Conservation (phyloP, 2,113 vertebrate species). For the Falco punctatus region DNA sequence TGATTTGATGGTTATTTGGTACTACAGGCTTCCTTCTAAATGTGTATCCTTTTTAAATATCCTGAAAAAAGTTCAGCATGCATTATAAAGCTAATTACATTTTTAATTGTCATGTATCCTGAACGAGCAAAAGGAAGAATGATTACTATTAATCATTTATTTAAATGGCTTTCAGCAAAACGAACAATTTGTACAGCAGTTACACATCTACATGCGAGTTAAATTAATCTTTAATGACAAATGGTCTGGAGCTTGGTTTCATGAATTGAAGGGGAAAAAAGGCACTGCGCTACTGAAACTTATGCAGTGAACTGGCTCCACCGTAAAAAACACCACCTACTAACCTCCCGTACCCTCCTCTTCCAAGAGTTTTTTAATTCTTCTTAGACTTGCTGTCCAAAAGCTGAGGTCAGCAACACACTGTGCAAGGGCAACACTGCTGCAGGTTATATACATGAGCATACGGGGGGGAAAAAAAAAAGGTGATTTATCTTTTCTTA, state of each 20-base stretch:
- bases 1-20: background rate
- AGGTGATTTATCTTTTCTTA: background rate
- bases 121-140: background rate
- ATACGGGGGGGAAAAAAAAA: background rate
- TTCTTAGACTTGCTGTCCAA: background rate
- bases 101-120: background rate
- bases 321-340: background rate
- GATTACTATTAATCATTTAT: background rate
- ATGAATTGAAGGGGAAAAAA: background rate
- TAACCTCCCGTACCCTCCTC: background rate
- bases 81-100: background rate
- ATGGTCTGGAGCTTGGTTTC: background rate
- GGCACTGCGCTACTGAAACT: background rate
- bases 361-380: background rate
- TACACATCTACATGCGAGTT: background rate
- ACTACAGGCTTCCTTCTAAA: background rate
- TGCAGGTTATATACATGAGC: background rate
- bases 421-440: background rate
- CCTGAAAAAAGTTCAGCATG: background rate
- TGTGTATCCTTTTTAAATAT: background rate
- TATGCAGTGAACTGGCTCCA: background rate
- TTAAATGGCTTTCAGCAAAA: constrained; percentile 27
- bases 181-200: background rate
- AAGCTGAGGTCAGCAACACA: background rate
- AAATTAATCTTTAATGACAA: constrained; percentile 4